Conservation (phyloP, 2,888 invertebrate species). For the Chaitophorus viminalis region DNA sequence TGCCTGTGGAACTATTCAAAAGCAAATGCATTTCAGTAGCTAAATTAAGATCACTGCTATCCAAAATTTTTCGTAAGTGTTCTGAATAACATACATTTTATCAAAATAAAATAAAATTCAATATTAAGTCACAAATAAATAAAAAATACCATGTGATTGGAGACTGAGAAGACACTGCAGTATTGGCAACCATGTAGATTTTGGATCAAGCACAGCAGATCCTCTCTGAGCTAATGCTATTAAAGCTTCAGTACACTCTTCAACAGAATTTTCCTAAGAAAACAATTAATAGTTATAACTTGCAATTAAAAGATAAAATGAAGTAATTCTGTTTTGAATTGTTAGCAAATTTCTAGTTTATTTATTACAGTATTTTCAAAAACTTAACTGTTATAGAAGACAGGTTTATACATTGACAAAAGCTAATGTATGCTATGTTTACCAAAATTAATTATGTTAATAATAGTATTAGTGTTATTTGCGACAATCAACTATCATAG, state of each 20-base stretch:
- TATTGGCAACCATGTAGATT: slow-evolving; percentile 65
- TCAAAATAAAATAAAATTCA: slow-evolving; percentile 61
- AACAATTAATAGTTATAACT: background rate
- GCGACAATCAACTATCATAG: too few relatives aligned
- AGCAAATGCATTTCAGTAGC: slow-evolving; percentile 69
- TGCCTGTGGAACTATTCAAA: slow-evolving; percentile 71
- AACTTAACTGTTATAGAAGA: too few relatives aligned
- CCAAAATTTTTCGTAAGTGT: slow-evolving; percentile 67
- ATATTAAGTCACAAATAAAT: background rate
- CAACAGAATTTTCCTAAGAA: slow-evolving; percentile 64
- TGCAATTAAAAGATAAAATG: too few relatives aligned
- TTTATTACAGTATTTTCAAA: too few relatives aligned
- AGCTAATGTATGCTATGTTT: too few relatives aligned
- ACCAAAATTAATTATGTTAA: too few relatives aligned
- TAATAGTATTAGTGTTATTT: too few relatives aligned
- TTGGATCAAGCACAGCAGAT: slow-evolving; percentile 65
- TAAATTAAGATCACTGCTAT: slow-evolving; percentile 70
- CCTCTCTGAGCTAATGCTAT: slow-evolving; percentile 65
- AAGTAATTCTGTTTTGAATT: background rate
- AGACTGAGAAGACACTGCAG: slow-evolving; percentile 65
- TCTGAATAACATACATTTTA: slow-evolving; percentile 52
- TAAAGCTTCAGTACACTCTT: slow-evolving; percentile 65
- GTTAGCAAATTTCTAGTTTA: too few relatives aligned
- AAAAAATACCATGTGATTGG: slow-evolving; percentile 64
- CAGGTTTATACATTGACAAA: too few relatives aligned